Conservation (phyloP, 2,113 vertebrate species). For the rat (Rattus norvegicus) region GRCr8 NC_086029.1:78179001-78179500, state of each 20-base stretch:
- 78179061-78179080: too few relatives aligned
- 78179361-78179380: not conserved
- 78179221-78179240: not conserved
- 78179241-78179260: not conserved
- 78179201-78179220: not conserved
- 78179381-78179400: not conserved
- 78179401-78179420: not conserved
- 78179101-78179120: too few relatives aligned
- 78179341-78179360: not conserved
- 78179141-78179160: not conserved
- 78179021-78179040: too few relatives aligned
- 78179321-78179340: not conserved
- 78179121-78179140: not conserved
- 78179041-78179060: too few relatives aligned
- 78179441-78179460: not conserved
- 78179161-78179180: not conserved
- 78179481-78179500: too few relatives aligned
- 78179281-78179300: not conserved
- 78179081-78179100: too few relatives aligned
- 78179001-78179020: too few relatives aligned
- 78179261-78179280: not conserved
- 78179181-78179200: not conserved
- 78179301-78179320: not conserved
- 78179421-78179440: not conserved
- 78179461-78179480: not conserved